Base-by-base conservation (phyloP, 2,797 vertebrate genomes). In the Cygnus olor region DNA sequence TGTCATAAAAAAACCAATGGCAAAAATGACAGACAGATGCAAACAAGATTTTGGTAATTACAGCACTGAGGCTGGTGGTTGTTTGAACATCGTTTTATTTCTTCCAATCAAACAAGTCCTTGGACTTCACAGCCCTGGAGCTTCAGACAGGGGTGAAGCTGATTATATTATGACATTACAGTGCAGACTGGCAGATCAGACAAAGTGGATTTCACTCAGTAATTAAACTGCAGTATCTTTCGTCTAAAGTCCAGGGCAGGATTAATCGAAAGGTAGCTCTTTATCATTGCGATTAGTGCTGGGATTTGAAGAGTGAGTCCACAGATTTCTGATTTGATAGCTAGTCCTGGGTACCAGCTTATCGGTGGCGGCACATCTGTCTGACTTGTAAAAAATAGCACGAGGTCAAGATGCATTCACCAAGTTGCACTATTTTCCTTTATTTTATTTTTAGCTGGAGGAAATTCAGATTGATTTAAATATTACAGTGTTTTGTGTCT, bases 181-280 rank as follows among this genome's bases (percentile, higher is more conserved):
- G 96, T 85, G 96, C 96, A 98, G 97, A 96, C 97, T 95, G 95
- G 97, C 97, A 97, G 97, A 98, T 98, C 97, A 98, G 97, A 97
- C 97, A 98, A 97, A 98, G 97, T 98, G 97, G 98, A 98, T 98
- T 98, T 98, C 97, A 93, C 93, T 97, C 97, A 96, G 97, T 98
- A 98, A 98, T 98, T 98, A 98, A 98, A 98, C 97, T 95, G 95
- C 96, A 92, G 96, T 97, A 98, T 98, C 97, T 98, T 98, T 97
- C 85, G 66, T 96, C 95, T 97, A 95, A 97, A 98, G 97, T 98
- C 97, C 96, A 97, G 93, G 96, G 85, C 95, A 97, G 97, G 97
- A 98, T 98, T 98, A 98, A 98, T 98, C 78, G 64, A 96, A 98
- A 98, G 97, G 97, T 97, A 98, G 93, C 96, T 98, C 97, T 98